phyloP scores from a whole-genome alignment of 2,888 invertebrate species.

The Troilus luridus region DNA sequence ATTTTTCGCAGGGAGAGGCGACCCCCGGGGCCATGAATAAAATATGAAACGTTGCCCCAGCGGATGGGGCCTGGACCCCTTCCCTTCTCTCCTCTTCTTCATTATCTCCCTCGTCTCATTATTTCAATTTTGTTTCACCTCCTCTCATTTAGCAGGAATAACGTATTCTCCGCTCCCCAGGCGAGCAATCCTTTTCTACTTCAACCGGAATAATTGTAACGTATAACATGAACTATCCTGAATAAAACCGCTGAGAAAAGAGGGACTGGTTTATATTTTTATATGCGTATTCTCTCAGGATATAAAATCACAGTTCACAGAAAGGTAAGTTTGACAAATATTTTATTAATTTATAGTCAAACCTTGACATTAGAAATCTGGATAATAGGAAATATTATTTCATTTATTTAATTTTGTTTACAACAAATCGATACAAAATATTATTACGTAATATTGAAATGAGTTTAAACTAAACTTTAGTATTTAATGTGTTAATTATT shows the following conservation, averaged over 20 bases:
- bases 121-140: slow-evolving; percentile 13
- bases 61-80: not conserved
- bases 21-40: slow-evolving; percentile 28
- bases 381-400: no score
- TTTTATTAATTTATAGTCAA: no score
- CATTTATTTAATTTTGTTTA: no score
- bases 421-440: no score
- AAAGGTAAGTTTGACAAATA: no score
- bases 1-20: not conserved
- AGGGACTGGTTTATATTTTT: not conserved
- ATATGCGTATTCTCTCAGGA: no score
- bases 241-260: not conserved
- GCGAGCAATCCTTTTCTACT: not conserved
- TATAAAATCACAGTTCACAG: no score
- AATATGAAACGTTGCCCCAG: not conserved
- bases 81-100: not conserved
- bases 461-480: no score
- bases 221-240: not conserved
- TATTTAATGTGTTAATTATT: no score
- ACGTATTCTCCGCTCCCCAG: not conserved
- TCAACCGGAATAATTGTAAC: not conserved
- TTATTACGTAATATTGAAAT: no score
- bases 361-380: no score
- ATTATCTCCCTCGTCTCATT: slow-evolving; percentile 24
- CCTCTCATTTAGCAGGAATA: not conserved